A percentile compares a stretch with the other conserved stretches of the same genome.
Evolutionary conservation across 2,113 vertebrate genomes (phyloP).

Genomic region (Carlito syrichta): DNA sequence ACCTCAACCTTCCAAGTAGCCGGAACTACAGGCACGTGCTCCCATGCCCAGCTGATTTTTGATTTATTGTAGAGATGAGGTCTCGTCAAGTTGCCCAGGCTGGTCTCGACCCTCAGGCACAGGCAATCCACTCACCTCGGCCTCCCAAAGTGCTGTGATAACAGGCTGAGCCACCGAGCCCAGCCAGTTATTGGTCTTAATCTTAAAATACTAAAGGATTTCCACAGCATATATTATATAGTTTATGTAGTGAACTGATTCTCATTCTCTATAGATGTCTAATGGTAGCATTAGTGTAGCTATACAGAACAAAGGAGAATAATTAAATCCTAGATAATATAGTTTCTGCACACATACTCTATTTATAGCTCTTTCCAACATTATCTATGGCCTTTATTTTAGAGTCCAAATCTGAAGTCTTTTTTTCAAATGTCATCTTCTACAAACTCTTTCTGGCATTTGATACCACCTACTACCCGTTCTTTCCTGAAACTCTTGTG

Average conservation of each 20-base stretch:
- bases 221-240: background rate
- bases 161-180: too few species aligned
- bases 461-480: background rate
- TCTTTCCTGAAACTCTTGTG: background rate
- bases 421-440: background rate
- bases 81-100: too few species aligned
- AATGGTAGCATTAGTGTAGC: background rate
- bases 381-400: conserved; percentile 29
- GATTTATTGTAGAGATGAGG: too few species aligned
- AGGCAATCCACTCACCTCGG: too few species aligned
- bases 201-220: background rate
- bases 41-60: too few species aligned
- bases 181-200: background rate
- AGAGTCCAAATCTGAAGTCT: background rate
- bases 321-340: background rate
- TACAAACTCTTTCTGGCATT: background rate
- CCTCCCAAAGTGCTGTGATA: too few species aligned
- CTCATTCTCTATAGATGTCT: conserved; percentile 13
- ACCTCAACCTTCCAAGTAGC: too few species aligned
- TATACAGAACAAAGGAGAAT: background rate
- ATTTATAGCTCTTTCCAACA: background rate
- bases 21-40: too few species aligned
- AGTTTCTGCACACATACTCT: background rate
- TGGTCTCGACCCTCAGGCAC: too few species aligned
- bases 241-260: conserved; percentile 10